Evolutionary conservation across 2,113 vertebrate species (phyloP), one percentile per base, ranked within the genome.

Genomic region (Manacus vitellinus): DNA sequence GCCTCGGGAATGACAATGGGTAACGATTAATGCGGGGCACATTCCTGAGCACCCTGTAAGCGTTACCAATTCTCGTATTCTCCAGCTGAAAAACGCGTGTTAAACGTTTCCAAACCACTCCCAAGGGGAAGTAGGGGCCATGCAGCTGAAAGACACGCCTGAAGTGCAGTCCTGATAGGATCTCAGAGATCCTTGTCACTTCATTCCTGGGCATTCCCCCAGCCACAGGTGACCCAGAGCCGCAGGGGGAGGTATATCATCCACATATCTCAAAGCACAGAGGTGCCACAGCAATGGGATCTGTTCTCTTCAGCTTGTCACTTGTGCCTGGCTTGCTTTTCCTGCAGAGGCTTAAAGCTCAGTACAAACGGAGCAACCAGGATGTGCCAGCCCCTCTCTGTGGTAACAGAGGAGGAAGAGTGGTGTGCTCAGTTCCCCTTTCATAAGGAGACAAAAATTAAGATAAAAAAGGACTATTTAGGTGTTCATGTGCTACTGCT

Each of bases 171-270:
- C 25, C 80, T 3, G 51, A 14, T 5, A 18, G 21, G 12, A 55
- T 59, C 82, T 11, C 24, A 2, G 51, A 66, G 14, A 49, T 73
- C 58, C 22, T 43, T 47, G 51, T 46, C 12, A 0, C 58, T 39
- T 56, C 52, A 2, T 68, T 47, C 85, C 55, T 28, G 9, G 2
- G 2, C 43, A 24, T 54, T 44, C 44, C 61, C 46, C 6, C 3
- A 2, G 23, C 33, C 79, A 16, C 31, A 5, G 73, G 68, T 41
- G 54, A 52, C 23, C 39, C 6, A 0, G 17, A 43, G 79, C 61
- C 1, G 0, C 82, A 5, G 66, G 43, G 62, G 0, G 37, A 63
- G 47, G 8, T 22, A 0, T 46, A 59, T 43, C 14, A 28, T 9
- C 3, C 75, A 1, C 61, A 2, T 15, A 3, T 46, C 39, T 35